These are phyloP conservation scores for Machimus atricapillus DNA, from an alignment of 2,888 invertebrate genomes.

Conservation along the genomic window DNA sequence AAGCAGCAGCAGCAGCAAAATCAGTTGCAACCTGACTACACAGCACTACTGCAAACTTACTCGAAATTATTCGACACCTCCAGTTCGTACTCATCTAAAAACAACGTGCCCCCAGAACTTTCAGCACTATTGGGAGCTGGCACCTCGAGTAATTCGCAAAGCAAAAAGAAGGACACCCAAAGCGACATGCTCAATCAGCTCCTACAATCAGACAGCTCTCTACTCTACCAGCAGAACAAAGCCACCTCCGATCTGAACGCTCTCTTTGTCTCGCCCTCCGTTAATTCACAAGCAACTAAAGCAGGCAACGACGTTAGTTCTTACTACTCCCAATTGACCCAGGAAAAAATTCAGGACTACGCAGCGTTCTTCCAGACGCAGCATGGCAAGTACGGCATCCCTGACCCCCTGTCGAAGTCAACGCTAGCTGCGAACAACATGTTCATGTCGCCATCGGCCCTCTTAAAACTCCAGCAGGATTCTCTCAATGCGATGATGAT, in stretches of 20 bases:
- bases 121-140: slow-evolving; percentile 54
- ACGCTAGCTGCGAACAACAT: slow-evolving; percentile 80
- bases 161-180: slow-evolving; percentile 36
- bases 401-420: slow-evolving; percentile 79
- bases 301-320: slow-evolving; percentile 53
- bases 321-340: slow-evolving; percentile 59
- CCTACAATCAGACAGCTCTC: slow-evolving; percentile 56
- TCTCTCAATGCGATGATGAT: slow-evolving; percentile 65
- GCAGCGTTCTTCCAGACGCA: slow-evolving; percentile 63
- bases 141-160: slow-evolving; percentile 5
- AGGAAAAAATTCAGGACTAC: slow-evolving; percentile 65
- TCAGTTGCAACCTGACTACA: slow-evolving; percentile 57
- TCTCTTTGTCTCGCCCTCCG: slow-evolving; percentile 56
- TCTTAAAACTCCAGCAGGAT: slow-evolving; percentile 73
- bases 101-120: slow-evolving; percentile 53
- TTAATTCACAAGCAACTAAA: slow-evolving; percentile 49
- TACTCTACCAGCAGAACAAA: slow-evolving; percentile 60
- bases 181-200: slow-evolving; percentile 60
- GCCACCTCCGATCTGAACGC: slow-evolving; percentile 59
- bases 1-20: slow-evolving; percentile 52
- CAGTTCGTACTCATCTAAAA: slow-evolving; percentile 52
- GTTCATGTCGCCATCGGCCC: slow-evolving; percentile 74
- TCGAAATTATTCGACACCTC: slow-evolving; percentile 60
- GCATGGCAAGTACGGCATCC: slow-evolving; percentile 64
- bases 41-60: slow-evolving; percentile 59